Evolutionary conservation across 2,888 invertebrate species (phyloP), one percentile per base, ranked within the genome.

Genomic region (Trachelus stipa): DNA sequence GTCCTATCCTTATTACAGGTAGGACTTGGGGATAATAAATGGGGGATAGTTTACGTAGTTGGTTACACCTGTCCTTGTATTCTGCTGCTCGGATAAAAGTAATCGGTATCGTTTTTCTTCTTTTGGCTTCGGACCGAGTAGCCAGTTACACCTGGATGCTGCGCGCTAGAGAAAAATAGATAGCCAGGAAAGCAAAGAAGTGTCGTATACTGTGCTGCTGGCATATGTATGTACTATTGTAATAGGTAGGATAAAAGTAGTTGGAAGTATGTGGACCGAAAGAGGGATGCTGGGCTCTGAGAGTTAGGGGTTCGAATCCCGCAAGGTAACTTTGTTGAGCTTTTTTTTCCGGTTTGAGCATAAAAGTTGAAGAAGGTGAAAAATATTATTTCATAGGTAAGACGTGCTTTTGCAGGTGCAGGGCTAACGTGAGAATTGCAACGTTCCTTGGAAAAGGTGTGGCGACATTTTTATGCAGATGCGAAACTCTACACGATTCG

Each of bases 201-300:
- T 84, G 83, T 82, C 82, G 82, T 81, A 76, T 79, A 81, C 81
- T 81, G 83, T 83, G 84, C 81, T 83, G 80, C 82, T 80, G 23
- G 56, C 4, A 23, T 56, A 23, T 23, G 56, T 56, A 23, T 56
- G 6, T 56, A 23, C 23, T 23, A 56, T 56, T 56, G 23, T 23
- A 56, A 23, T 56, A 9, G 23, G 56, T 56, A 9, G 34, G 71
- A 33, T 31, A 71, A 71, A 23, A 34, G 71, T 33, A 71, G 34
- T 31, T 31, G 71, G 31, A 34, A 73, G 69, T 35, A 31, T 76
- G 23, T 73, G 34, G 73, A 68, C n/a, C 40, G 76, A 78, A 79
- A 80, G 79, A 79, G 35, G 74, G 69, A 75, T 35, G 75, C 34
- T 74, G 69, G 40, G 40, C 76, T 80, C 15, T 23, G 9, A 56